These are phyloP conservation scores for Nautilus pompilius DNA, from an alignment of 1,140 invertebrate genomes.

Conservation along the genomic window DNA sequence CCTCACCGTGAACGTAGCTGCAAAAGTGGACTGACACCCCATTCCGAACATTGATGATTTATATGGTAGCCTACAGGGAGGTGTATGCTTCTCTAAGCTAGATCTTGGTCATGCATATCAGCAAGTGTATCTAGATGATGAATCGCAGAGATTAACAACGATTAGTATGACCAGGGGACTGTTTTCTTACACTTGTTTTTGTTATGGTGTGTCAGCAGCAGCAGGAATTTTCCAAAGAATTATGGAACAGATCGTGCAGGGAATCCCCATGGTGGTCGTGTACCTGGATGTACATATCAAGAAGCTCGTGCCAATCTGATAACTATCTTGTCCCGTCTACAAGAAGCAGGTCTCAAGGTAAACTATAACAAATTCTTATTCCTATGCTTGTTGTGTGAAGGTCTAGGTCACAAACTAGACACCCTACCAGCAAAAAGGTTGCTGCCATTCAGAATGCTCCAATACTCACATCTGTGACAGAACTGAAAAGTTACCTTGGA, in stretches of 20 bases:
- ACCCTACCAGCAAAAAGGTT: slow-evolving; percentile 10
- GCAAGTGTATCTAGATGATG: slow-evolving; percentile 28
- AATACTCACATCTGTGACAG: slow-evolving; percentile 4
- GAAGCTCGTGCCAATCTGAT: too few species aligned
- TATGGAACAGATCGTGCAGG: slow-evolving; percentile 51
- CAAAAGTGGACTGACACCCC: slow-evolving; percentile 27
- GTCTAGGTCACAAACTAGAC: too few species aligned
- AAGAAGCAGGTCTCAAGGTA: too few species aligned
- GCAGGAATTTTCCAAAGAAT: slow-evolving; percentile 58
- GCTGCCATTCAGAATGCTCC: slow-evolving; percentile 9
- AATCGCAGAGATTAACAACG: slow-evolving; percentile 20
- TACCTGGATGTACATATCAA: slow-evolving; percentile 23
- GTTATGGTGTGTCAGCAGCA: slow-evolving; percentile 50
- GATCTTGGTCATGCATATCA: slow-evolving; percentile 31
- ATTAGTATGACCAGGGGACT: slow-evolving; percentile 37
- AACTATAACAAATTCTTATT: too few species aligned
- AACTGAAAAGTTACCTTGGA: slow-evolving; percentile 14
- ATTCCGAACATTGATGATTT: slow-evolving; percentile 39
- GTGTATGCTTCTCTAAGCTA: slow-evolving; percentile 36
- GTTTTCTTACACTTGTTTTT: slow-evolving; percentile 25
- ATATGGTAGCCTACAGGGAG: slow-evolving; percentile 30
- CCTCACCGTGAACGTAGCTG: slow-evolving; percentile 15
- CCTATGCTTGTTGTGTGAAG: too few species aligned
- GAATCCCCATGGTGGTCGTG: slow-evolving; percentile 9
- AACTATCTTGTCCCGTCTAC: too few species aligned